Evolutionary conservation across 2,888 invertebrate genomes (phyloP), one percentile per base, ranked within the genome.

Genomic region (Zaprionus obscuricornis): DNA sequence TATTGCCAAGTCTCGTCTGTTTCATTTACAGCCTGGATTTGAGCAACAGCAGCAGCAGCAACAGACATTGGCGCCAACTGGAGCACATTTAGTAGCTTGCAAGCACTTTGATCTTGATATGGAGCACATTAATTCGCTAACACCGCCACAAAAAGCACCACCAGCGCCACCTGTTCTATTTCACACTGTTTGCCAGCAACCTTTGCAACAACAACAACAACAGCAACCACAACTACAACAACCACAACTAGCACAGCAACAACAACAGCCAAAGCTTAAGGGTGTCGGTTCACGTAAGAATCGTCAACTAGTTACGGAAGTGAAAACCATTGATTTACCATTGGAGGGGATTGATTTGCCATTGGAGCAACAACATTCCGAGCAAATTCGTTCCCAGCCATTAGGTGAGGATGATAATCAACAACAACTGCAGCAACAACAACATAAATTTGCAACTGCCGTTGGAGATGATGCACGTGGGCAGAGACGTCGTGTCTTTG

Each of bases 351-450:
- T 60, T 34, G 60, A 43, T 33, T 51, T 78, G 40, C 82, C 83
- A 42, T 75, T 88, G 69, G 74, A 86, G n/a, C n/a, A n/a, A 31
- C 86, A 75, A 57, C 76, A 74, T 46, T 58, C 77, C 8, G 83
- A 87, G 22, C 87, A 88, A 54, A 89, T 91, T 27, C 90, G 92
- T 34, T 91, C 91, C 11, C 92, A 92, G 67, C 90, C 90, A 1
- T 77, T 90, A 52, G 91, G 90, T 1, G 91, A 90, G 57, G 90
- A 91, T 67, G 90, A 88, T 1, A 79, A 63, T 7, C 47, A 68
- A 4, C 56, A 62, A 7, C 24, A 50, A 13, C 59, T 45, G 13
- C 29, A 46, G 18, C 64, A 77, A 3, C 66, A 74, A 8, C 69
- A 77, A 34, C 70, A 70, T n/a, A n/a, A n/a, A n/a, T n/a, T n/a